Base-by-base conservation (phyloP, 2,797 vertebrate species). In the Neoniphon sammara region DNA sequence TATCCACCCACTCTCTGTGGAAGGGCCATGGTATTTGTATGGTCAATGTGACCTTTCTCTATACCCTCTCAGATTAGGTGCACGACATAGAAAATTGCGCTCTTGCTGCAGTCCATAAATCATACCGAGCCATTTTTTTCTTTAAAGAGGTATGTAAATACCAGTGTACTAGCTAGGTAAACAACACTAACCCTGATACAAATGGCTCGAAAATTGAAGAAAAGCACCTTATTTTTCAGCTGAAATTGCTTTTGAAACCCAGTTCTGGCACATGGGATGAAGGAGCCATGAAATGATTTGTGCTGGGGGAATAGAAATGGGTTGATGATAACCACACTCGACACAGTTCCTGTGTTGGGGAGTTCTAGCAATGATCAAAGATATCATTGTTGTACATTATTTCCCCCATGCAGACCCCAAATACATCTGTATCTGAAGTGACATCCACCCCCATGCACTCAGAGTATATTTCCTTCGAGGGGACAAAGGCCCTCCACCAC, bases 91-190 rank as follows among this genome's bases (percentile, higher is more conserved):
- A 98, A 98, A 98, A 98, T 98, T 98, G 96, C 94, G 95, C 95
- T 96, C 96, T 94, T 94, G 95, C 96, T 93, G 96, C 95, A 97
- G 95, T 98, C 96, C 95, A 98, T 97, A 98, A 97, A 98, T 98
- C 97, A 97, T 96, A 96, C 93, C 93, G 91, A 95, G 94, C 96
- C 95, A 95, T 97, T 96, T 92, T 96, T 96, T 85, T 68, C 96
- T 97, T 96, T 97, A 97, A 97, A 97, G 96, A 97, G 95, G 95
- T 98, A 99, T 99, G 97, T 98, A 98, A 98, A 98, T 98, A 98
- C 96, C 96, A 97, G 95, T 96, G 95, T 96, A 97, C 96, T 96
- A 96, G 95, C 95, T 96, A 96, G 96, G 97, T 98, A 98, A 99
- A 98, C 97, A 98, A 98, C 95, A 96, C 96, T 98, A 97, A 97